A percentile compares a stretch with the other conserved stretches of the same genome.
phyloP scores from a whole-genome alignment of 2,888 invertebrate species.

The Drosophila prostipennis region DNA sequence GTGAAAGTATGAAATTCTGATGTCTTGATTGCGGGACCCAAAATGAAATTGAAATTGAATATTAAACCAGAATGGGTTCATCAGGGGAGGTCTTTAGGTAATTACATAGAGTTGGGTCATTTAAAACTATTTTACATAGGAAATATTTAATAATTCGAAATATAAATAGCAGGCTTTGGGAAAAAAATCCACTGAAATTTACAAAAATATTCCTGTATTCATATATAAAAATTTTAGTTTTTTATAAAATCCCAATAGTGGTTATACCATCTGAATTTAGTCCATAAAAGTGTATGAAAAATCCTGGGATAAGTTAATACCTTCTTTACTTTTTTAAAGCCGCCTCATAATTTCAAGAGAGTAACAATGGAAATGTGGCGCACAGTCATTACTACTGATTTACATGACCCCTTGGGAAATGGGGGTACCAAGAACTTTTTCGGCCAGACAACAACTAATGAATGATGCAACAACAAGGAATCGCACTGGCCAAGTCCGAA shows the following conservation, averaged over 20 bases:
- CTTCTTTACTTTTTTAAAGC: conserved; percentile 4
- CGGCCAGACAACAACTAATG: conserved; percentile 41
- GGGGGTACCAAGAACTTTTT: conserved; percentile 25
- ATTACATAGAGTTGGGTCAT: not conserved
- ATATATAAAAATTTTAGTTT: too few relatives aligned
- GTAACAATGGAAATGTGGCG: not conserved
- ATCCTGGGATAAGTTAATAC: conserved; percentile 1
- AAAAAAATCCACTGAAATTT: not conserved
- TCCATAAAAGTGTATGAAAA: not conserved
- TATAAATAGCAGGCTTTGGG: not conserved
- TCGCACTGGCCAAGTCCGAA: conserved; percentile 12
- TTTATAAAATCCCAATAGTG: not conserved
- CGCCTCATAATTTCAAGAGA: conserved; percentile 13
- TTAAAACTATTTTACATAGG: too few relatives aligned
- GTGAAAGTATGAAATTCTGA: conserved; percentile 27
- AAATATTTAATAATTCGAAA: too few relatives aligned
- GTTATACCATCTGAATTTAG: not conserved
- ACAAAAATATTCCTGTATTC: too few relatives aligned
- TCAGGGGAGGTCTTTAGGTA: not conserved
- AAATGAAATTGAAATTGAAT: conserved; percentile 37
- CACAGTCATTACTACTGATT: conserved; percentile 21
- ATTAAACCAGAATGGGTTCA: conserved; percentile 20
- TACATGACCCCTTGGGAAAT: conserved; percentile 12
- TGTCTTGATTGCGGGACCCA: conserved; percentile 32
- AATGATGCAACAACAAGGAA: conserved; percentile 38